Base-by-base conservation (phyloP, 1,140 invertebrate genomes). In the Bombus affinis region DNA sequence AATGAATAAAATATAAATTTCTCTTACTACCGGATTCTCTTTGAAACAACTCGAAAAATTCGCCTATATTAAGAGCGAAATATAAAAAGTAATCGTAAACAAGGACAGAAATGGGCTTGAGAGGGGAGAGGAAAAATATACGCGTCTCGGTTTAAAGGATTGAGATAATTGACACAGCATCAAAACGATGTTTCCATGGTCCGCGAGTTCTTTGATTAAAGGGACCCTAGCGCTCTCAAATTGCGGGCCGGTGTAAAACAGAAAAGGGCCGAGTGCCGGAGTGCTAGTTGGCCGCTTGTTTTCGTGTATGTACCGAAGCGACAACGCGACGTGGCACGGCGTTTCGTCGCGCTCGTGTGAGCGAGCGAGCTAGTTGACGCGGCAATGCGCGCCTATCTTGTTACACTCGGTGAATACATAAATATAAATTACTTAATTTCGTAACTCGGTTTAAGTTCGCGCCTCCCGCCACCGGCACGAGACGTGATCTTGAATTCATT, bases 401-500 rank as follows among this genome's bases (percentile, higher is more conserved):
- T 92, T 91, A 91, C 89, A 89, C 89, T 88, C 81, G 71, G 85
- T 91, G 92, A 93, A 93, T 93, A 92, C 88, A 93, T 93, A 93
- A 93, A 93, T 93, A 93, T 92, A 92, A 93, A 93, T 93, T 92
- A 92, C 92, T 93, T 92, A 93, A 93, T 93, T 93, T 92, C 81
- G 85, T 90, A 91, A 91, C 90, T 92, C 79, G 87, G 86, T 87
- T 91, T 90, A 91, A 92, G 90, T 91, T 93, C 82, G 88, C 88
- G 90, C 88, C 88, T 92, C 91, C 90, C 81, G 79, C 87, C 89
- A 42, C 76, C 86, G 81, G 53, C 85, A 82, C 82, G 92, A 91
- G 91, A 92, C 92, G 92, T 93, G 93, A 93, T 93, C 92, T 93
- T 93, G 92, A 92, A 93, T 93, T 93, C 92, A 93, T 93, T 93